A percentile compares a stretch with the other conserved stretches of the same genome.
Conservation (phyloP, 1,140 invertebrate species). For the Bombus confusus region DNA sequence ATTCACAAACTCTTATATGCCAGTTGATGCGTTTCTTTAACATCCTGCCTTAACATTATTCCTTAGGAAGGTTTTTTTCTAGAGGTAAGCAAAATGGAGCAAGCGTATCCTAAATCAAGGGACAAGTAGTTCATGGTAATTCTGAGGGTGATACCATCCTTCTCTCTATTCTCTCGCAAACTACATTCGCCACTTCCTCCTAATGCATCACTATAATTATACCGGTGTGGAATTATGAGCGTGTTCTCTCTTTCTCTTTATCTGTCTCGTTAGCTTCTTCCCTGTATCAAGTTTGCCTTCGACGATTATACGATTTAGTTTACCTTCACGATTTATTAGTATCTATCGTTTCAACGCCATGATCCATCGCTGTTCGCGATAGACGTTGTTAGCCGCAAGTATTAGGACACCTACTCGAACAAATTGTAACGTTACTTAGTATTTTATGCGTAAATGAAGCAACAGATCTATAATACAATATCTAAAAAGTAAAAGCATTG, state of each 20-base stretch:
- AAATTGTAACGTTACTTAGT: too few species aligned
- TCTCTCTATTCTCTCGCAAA: constrained; percentile 13
- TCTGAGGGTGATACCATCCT: neutral
- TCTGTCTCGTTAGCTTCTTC: neutral
- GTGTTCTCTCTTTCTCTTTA: neutral
- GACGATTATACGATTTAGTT: neutral
- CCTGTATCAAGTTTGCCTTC: neutral
- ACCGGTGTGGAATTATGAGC: neutral
- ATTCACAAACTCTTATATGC: neutral
- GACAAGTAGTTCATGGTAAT: constrained; percentile 18
- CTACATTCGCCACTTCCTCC: neutral
- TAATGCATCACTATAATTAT: neutral
- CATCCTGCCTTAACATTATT: neutral
- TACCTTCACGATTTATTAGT: neutral
- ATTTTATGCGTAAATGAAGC: too few species aligned
- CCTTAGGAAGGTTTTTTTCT: constrained; percentile 1
- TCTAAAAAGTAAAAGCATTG: too few species aligned
- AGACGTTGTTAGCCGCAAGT: neutral
- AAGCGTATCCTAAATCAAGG: constrained; percentile 47
- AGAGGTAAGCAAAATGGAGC: constrained; percentile 64
- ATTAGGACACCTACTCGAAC: too few species aligned
- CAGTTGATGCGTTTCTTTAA: neutral
- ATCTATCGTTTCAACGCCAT: neutral
- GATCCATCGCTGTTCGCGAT: neutral
- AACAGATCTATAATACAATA: too few species aligned